Evolutionary conservation across 2,797 vertebrate genomes (phyloP), one percentile per base, ranked within the genome.

Genomic region (Ibycter americanus): DNA sequence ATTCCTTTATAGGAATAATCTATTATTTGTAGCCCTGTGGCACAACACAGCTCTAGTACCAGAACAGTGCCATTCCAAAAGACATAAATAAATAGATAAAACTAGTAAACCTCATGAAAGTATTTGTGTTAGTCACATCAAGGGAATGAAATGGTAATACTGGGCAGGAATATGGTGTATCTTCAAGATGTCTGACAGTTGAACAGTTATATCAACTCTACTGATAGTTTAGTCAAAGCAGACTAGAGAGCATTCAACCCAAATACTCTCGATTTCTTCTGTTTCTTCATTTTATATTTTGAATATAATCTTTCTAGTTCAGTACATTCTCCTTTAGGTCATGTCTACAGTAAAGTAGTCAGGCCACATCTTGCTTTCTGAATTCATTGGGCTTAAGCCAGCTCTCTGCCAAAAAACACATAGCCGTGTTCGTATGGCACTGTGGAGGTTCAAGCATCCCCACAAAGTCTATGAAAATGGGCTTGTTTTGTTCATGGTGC

Each of bases 351-450:
- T 32, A 22, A 58, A 29, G 22, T 9, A 34, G 52, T 42, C 32
- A 36, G 25, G 36, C 3, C 54, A 59, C 31, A 25, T 66, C 32
- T 54, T 73, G 27, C 34, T 49, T 73, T 73, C 68, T 73, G 55
- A 83, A 44, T 3, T 20, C 6, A 31, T 29, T 55, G 3, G 31
- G 10, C 11, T 71, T 74, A 54, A 61, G 34, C 12, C 19, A 90
- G 11, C 26, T 56, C 8, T 44, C 46, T 86, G 46, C 16, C 40
- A 52, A 44, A 83, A 68, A 76, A 44, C n/a, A 34, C 23, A 52
- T 2, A 51, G 4, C 18, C 14, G 3, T 23, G 14, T 36, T 47
- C 5, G 0, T 16, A 7, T 11, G 31, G 18, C 46, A 16, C 15
- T 42, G 8, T 14, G n/a, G 27, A 61, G 13, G 20, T 83, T 46